Evolutionary conservation across 2,113 vertebrate species (phyloP).

Genomic region (Vanacampus margaritifer): DNA sequence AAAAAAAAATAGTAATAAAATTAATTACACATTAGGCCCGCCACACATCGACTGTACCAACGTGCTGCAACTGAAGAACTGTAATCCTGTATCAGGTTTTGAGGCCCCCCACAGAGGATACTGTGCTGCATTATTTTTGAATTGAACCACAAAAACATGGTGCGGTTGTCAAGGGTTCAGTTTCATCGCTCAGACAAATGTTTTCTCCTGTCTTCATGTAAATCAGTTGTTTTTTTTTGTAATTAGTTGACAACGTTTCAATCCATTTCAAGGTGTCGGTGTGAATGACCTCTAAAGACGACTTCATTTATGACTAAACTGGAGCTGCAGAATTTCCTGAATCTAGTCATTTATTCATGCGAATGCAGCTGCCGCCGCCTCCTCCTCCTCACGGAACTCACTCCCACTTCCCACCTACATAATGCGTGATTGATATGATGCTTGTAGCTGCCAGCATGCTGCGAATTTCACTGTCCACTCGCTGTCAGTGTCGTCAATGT

Average conservation of each 20-base stretch:
- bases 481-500: neutral
- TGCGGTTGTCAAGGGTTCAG: too few relatives aligned
- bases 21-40: too few relatives aligned
- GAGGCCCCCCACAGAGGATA: too few relatives aligned
- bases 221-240: too few relatives aligned
- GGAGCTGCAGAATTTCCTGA: constrained; percentile 2
- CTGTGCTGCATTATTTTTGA: too few relatives aligned
- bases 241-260: too few relatives aligned
- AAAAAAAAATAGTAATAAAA: too few relatives aligned
- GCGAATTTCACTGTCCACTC: neutral
- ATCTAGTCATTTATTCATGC: neutral
- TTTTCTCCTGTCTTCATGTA: too few relatives aligned
- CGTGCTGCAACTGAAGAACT: neutral
- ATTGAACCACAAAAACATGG: too few relatives aligned
- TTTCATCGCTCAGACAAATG: too few relatives aligned
- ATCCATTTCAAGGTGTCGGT: too few relatives aligned
- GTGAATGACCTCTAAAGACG: too few relatives aligned
- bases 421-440: constrained; percentile 1
- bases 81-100: neutral
- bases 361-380: constrained; percentile 4
- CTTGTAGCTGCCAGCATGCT: neutral
- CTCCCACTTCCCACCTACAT: constrained; percentile 7
- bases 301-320: neutral
- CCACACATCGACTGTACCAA: neutral
- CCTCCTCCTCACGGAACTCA: constrained; percentile 2